Evolutionary conservation across 2,797 vertebrate genomes (phyloP).

Genomic region (Lagodon rhomboides): DNA sequence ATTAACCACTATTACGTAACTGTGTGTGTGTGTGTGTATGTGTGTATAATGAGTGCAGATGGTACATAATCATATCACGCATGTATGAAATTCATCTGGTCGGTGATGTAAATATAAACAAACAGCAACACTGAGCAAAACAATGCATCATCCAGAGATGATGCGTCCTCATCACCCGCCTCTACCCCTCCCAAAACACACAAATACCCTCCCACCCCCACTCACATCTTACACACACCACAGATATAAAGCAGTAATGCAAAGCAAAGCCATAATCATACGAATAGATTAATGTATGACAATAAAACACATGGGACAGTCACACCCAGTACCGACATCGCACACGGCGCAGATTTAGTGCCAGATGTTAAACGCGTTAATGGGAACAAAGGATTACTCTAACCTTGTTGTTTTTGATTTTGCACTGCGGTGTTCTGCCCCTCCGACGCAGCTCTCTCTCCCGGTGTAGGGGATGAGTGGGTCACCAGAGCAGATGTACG

Average conservation of each 20-base stretch:
- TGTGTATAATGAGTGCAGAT: not conserved
- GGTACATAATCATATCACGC: not conserved
- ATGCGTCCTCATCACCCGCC: constrained; percentile 35
- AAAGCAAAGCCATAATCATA: constrained; percentile 41
- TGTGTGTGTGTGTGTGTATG: not conserved
- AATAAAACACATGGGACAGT: constrained; percentile 37
- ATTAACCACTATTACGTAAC: not conserved
- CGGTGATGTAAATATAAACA: constrained; percentile 5
- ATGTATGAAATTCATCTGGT: constrained; percentile 28
- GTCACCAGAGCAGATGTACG: constrained; percentile 31
- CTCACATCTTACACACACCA: constrained; percentile 22
- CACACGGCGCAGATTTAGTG: constrained; percentile 39
- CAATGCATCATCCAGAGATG: constrained; percentile 31
- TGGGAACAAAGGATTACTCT: constrained; percentile 26
- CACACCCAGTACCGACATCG: constrained; percentile 45
- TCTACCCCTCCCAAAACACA: constrained; percentile 19
- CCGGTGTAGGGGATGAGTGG: constrained; percentile 8
- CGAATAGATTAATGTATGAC: constrained; percentile 45
- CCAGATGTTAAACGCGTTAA: constrained; percentile 48
- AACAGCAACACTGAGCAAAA: constrained; percentile 15
- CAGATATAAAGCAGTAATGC: constrained; percentile 30
- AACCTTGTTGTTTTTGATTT: constrained; percentile 43
- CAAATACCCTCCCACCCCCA: not conserved
- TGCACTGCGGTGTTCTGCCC: not conserved
- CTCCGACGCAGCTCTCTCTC: constrained; percentile 42